Conservation (phyloP, 2,797 vertebrate species). For the Lemur catta region DNA sequence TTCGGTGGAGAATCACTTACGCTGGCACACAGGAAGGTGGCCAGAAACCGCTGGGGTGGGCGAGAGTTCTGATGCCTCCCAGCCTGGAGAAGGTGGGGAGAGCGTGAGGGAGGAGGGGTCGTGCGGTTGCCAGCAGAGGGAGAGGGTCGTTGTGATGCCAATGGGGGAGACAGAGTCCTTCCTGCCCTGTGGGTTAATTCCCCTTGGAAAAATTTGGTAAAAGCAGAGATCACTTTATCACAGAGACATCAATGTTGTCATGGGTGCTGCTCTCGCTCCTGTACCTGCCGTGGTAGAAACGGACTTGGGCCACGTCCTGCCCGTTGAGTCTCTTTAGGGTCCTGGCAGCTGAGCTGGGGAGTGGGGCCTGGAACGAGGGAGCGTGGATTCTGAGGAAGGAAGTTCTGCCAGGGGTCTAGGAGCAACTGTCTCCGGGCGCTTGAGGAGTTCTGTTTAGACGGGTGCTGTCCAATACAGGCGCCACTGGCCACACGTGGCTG, state of each 20-base stretch:
- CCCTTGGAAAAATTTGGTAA: background rate
- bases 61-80: background rate
- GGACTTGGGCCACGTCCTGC: no score
- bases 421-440: background rate
- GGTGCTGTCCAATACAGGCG: accelerated
- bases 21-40: background rate
- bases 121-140: background rate
- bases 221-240: background rate
- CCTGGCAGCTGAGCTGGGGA: accelerated
- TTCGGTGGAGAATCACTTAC: background rate
- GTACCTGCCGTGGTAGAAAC: accelerated
- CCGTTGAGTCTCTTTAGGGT: background rate
- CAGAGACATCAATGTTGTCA: background rate
- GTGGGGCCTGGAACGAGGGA: background rate
- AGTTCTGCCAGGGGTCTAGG: background rate
- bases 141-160: background rate
- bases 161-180: background rate
- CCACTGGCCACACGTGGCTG: accelerated
- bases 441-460: background rate
- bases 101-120: background rate
- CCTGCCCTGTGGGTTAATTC: background rate
- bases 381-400: background rate
- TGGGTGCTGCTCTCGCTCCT: accelerated
- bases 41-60: accelerated
- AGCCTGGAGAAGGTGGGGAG: background rate